Base-by-base conservation (phyloP, 1,140 invertebrate genomes). In the Papilio xuthus region DNA sequence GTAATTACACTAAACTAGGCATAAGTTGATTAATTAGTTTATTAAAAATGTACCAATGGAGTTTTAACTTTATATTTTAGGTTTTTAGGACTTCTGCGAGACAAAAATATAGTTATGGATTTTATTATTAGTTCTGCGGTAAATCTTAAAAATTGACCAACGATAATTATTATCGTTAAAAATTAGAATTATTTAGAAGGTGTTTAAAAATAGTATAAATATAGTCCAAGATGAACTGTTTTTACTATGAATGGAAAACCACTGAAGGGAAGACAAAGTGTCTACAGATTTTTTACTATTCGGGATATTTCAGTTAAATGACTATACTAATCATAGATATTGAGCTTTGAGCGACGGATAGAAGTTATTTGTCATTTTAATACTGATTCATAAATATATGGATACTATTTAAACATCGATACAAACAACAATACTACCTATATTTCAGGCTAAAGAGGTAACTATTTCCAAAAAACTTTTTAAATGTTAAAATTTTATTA, bases 291-390 rank as follows among this genome's bases (percentile, higher is more conserved):
- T 53, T 53, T 20, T 53, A 53, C n/a, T 1, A n/a, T n/a, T 20
- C 8, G 50, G 50, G n/a, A 53, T 53, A 53, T 53, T 53, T 20
- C 50, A 53, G 12, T 60, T 60, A 67, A 28, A 67, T 67, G 26
- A 26, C 56, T 60, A 60, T 60, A 60, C 23, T 60, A 60, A 60
- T 28, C 26, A 60, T 60, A 60, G 56, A 26, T 60, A 60, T 60
- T 67, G 60, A 67, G 60, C 60, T 67, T 67, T 67, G 60, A 67
- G 60, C 26, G 60, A 67, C 60, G 60, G 60, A 67, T 67, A 67
- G 26, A 28, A 28, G 60, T 67, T 67, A 67, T 67, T 67, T 67
- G 60, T 67, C 60, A 28, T 28, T 28, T 67, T 67, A 67, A 67
- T 67, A 67, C 60, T 67, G 60, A 28, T 12, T 28, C 1, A 60